A percentile compares a stretch with the other conserved stretches of the same genome.
These are phyloP conservation scores for Tribolium madens DNA, from an alignment of 1,140 invertebrate species.

Conservation along the genomic window DNA sequence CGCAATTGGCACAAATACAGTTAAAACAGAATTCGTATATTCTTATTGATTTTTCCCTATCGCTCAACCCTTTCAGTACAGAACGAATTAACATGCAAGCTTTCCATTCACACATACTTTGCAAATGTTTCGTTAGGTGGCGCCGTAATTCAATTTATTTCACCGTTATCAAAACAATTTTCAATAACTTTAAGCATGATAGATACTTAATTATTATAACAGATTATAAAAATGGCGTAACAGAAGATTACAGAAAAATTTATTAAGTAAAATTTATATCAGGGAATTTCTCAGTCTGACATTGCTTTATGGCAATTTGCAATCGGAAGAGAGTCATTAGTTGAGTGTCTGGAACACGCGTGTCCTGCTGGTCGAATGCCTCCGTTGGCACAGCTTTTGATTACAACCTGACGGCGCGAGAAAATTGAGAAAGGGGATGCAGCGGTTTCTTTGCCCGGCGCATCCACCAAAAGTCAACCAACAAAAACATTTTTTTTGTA, in stretches of 20 bases:
- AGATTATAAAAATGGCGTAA: too few species aligned
- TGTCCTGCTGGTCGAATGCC: slow-evolving; percentile 35
- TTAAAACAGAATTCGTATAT: not conserved
- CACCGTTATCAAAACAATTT: too few species aligned
- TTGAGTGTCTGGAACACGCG: slow-evolving; percentile 62
- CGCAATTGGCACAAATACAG: not conserved
- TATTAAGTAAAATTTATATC: not conserved
- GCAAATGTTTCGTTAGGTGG: slow-evolving; percentile 29
- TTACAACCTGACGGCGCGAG: slow-evolving; percentile 6
- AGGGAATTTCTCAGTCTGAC: not conserved
- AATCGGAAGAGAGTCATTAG: slow-evolving; percentile 62
- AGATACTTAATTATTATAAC: too few species aligned
- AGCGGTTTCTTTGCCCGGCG: not conserved
- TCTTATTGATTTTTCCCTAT: slow-evolving; percentile 41
- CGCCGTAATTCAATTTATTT: not conserved
- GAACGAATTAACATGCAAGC: slow-evolving; percentile 27
- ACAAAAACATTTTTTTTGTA: not conserved
- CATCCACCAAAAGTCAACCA: not conserved
- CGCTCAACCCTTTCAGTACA: slow-evolving; percentile 49
- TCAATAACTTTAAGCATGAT: too few species aligned
- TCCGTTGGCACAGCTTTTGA: not conserved
- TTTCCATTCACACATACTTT: slow-evolving; percentile 9
- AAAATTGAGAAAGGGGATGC: not conserved
- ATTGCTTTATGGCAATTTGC: slow-evolving; percentile 57
- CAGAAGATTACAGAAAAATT: too few species aligned